Base-by-base conservation (phyloP, 1,140 invertebrate genomes). In the Drosophila novamexicana region DNA sequence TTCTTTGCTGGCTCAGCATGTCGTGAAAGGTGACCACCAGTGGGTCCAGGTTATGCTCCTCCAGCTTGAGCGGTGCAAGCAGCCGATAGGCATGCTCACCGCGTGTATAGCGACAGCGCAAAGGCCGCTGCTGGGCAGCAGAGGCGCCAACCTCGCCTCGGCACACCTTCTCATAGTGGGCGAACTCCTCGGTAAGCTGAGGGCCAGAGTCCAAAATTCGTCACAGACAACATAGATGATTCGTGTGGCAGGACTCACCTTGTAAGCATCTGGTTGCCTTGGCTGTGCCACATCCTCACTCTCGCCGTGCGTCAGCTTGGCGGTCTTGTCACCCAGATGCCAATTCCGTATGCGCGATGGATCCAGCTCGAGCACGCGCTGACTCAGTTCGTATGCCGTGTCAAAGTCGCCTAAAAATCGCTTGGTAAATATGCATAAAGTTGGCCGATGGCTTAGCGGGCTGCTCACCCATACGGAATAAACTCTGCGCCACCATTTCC, bases 51-150 rank as follows among this genome's bases (percentile, higher is more conserved):
- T 96, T 97, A 36, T 96, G 95, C 81, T 98, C 95, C 93, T 99
- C 99, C 88, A 98, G 95, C 93, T 99, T 99, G 54, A 98, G 95
- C 0, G 97, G 98, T 0, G 95, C 96, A 32, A 99, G 93, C 61
- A 94, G 93, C 1, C 98, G 93, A 88, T 95, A 97, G 0, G 97
- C 96, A 74, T 95, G 94, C 66, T 95, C 94, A 34, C 94, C 95
- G 52, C 93, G 93, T 18, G 95, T 92, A 84, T 98, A 98, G n/a
- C 95, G 95, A 93, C 98, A 99, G 64, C 94, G 94, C 10, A 88
- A 3, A 8, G 16, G 64, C 0, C 81, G 77, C 85, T 44, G 62
- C 36, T 89, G 68, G 0, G 54, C 39, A 0, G 72, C 39, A 4
- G 65, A 58, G 45, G 83, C 61, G 18, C 90, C 91, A 12, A 95